Evolutionary conservation across 1,140 invertebrate species (phyloP).

Genomic region (Bombus waltoni): DNA sequence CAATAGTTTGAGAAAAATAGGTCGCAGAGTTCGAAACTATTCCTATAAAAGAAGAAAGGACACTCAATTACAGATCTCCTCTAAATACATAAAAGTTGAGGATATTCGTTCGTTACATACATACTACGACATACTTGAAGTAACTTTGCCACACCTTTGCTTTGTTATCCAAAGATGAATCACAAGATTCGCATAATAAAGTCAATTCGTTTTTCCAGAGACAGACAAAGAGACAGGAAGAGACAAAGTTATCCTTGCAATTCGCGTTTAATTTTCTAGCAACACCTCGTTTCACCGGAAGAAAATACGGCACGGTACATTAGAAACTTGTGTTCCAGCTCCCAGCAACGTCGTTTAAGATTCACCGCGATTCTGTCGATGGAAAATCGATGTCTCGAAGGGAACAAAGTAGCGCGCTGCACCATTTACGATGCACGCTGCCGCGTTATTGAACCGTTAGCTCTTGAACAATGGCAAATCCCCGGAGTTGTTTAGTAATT

Average conservation of each 20-base stretch:
- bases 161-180: not conserved
- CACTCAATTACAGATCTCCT: not conserved
- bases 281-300: not conserved
- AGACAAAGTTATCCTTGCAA: too few species aligned
- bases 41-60: not conserved
- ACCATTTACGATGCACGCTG: not conserved
- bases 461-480: not conserved
- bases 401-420: not conserved
- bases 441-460: conserved; percentile 1
- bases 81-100: not conserved
- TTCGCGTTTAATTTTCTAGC: not conserved
- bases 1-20: not conserved
- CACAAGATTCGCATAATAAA: not conserved
- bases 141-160: not conserved
- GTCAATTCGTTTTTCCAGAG: too few species aligned
- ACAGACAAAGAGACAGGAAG: too few species aligned
- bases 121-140: not conserved
- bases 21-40: not conserved
- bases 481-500: conserved; percentile 14
- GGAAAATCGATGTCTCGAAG: conserved; percentile 15
- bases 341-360: too few species aligned
- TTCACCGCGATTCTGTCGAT: not conserved
- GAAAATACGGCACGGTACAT: not conserved
- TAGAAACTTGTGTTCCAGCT: not conserved
- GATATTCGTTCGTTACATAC: not conserved